Evolutionary conservation across 2,888 invertebrate genomes (phyloP).

Genomic region (Nomada hirtipes): DNA sequence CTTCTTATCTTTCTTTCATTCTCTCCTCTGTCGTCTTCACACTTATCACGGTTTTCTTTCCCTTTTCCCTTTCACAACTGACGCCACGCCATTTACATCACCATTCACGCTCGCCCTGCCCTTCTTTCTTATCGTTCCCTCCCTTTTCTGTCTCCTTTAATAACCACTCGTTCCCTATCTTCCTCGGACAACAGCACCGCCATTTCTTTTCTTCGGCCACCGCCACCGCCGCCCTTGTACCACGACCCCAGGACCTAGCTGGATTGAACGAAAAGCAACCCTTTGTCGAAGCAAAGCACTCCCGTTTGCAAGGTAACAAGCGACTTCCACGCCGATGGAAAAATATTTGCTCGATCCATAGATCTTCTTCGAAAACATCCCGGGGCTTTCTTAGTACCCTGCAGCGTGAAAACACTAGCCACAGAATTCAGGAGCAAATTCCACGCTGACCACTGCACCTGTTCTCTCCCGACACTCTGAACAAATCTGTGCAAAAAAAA

Average conservation of each 20-base stretch:
- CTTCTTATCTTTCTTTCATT: constrained; percentile 59
- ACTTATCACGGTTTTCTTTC: constrained; percentile 42
- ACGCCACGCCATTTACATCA: constrained; percentile 60
- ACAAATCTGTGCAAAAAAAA: no score
- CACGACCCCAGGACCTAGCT: background rate
- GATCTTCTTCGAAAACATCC: background rate
- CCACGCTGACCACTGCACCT: background rate
- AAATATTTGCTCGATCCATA: constrained; percentile 36
- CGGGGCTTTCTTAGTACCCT: constrained; percentile 14
- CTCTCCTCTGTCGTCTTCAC: constrained; percentile 47
- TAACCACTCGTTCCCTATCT: constrained; percentile 52
- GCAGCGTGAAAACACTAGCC: background rate
- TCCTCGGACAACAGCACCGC: constrained; percentile 27
- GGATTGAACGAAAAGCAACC: constrained; percentile 33
- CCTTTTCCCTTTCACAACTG: constrained; percentile 42
- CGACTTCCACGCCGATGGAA: constrained; percentile 24
- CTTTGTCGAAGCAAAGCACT: constrained; percentile 17
- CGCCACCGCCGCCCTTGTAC: background rate
- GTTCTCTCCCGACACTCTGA: no score
- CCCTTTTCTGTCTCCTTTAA: constrained; percentile 50
- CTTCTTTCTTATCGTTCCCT: constrained; percentile 58
- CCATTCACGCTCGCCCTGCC: constrained; percentile 49
- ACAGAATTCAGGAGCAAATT: background rate
- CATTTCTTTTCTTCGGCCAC: constrained; percentile 6
- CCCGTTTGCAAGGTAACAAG: constrained; percentile 29